A percentile compares a stretch with the other conserved stretches of the same genome.
phyloP scores from a whole-genome alignment of 1,140 invertebrate species.

The Drosophila sp. region DNA sequence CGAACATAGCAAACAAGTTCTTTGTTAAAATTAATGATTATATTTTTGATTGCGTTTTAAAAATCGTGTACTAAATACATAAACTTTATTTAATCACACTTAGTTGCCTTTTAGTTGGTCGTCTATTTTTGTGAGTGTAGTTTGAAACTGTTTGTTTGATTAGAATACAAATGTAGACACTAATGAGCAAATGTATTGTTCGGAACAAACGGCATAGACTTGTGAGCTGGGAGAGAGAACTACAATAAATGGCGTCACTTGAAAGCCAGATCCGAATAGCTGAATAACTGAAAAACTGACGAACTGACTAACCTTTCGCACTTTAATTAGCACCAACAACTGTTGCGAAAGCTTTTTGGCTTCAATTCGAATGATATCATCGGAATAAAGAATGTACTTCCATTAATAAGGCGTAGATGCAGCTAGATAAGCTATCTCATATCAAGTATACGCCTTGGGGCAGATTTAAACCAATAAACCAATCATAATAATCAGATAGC shows the following conservation, averaged over 20 bases:
- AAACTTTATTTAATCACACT: not conserved
- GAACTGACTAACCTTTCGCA: conserved; percentile 19
- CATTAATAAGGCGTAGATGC: not conserved
- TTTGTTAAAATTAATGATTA: not conserved
- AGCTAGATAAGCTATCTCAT: conserved; percentile 29
- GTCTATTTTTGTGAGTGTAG: conserved; percentile 12
- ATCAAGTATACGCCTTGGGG: conserved; percentile 27
- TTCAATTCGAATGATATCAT: conserved; percentile 42
- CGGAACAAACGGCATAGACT: conserved; percentile 8
- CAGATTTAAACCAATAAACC: conserved; percentile 11
- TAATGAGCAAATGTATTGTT: conserved; percentile 37
- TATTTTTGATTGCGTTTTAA: no score
- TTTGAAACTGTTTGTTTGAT: conserved; percentile 23
- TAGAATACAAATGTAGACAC: conserved; percentile 27
- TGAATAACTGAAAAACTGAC: no score
- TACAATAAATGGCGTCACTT: conserved; percentile 20
- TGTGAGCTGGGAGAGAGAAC: not conserved
- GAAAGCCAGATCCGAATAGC: conserved; percentile 7
- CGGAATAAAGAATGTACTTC: conserved; percentile 25
- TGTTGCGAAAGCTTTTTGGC: conserved; percentile 33
- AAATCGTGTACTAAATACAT: no score
- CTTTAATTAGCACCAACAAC: conserved; percentile 46
- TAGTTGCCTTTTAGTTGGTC: not conserved
- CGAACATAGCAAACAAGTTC: not conserved
- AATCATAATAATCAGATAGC: conserved; percentile 3